Percentiles rank a stretch among this genome's conserved stretches.
These are phyloP conservation scores for Numida meleagris DNA, from an alignment of 2,113 vertebrate genomes.

Conservation along the genomic window DNA sequence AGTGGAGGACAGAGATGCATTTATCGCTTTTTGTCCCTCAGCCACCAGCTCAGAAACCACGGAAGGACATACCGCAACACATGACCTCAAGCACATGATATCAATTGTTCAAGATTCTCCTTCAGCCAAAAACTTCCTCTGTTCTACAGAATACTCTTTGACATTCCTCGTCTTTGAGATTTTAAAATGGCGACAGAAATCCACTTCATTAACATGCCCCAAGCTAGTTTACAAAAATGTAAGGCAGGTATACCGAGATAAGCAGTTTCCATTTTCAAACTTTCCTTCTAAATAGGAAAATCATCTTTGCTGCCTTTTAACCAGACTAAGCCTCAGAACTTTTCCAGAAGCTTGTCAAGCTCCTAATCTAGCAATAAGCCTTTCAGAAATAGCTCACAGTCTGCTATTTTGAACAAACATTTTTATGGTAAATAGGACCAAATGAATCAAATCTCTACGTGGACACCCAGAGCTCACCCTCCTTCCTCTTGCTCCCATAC, in stretches of 20 bases:
- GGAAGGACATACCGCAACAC: neutral
- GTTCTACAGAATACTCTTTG: neutral
- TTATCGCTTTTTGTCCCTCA: neutral
- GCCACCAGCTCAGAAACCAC: slow-evolving; percentile 33
- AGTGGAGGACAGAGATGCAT: slow-evolving; percentile 2
- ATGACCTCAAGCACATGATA: neutral
- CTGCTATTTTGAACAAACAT: neutral
- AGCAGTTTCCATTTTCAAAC: neutral
- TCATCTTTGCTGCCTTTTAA: neutral
- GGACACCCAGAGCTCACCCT: neutral
- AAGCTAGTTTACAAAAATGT: neutral
- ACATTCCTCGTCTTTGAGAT: neutral
- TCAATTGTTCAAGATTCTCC: neutral
- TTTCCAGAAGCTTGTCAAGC: neutral
- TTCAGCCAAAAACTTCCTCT: slow-evolving; percentile 4
- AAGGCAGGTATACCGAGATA: neutral
- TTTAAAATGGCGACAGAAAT: neutral
- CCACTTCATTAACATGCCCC: neutral
- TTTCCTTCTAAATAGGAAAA: neutral
- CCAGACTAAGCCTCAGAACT: neutral
- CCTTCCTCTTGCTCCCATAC: neutral
- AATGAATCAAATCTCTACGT: neutral
- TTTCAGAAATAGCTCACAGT: neutral
- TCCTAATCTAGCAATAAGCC: neutral
- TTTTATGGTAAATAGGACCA: neutral